phyloP scores from a whole-genome alignment of 2,888 invertebrate genomes.

The Campaea margaritaria region DNA sequence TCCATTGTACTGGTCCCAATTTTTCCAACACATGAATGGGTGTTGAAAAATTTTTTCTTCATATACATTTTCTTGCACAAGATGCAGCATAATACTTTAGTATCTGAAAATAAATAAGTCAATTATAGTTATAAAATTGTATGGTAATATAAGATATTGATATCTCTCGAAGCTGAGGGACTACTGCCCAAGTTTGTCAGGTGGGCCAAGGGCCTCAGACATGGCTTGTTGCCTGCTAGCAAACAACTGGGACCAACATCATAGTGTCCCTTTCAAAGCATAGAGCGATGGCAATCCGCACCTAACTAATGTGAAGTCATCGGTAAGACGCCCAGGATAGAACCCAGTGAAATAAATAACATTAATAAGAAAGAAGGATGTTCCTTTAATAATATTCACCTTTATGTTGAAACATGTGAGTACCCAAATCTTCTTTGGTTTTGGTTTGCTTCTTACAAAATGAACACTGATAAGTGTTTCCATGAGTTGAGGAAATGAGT shows the following conservation, averaged over 20 bases:
- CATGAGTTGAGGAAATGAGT: constrained; percentile 58
- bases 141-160: neutral
- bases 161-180: too few relatives aligned
- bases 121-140: neutral
- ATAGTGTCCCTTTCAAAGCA: too few relatives aligned
- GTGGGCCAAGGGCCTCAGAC: too few relatives aligned
- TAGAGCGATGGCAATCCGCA: too few relatives aligned
- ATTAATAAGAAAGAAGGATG: neutral
- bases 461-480: constrained; percentile 60
- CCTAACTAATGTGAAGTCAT: too few relatives aligned
- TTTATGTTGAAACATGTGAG: constrained; percentile 66
- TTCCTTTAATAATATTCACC: too few relatives aligned
- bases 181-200: too few relatives aligned
- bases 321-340: too few relatives aligned
- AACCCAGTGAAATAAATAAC: neutral
- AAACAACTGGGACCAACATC: too few relatives aligned
- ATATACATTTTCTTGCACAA: constrained; percentile 73
- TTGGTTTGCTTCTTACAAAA: constrained; percentile 66
- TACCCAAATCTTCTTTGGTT: constrained; percentile 66
- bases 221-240: too few relatives aligned
- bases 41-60: constrained; percentile 60
- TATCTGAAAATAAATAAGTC: constrained; percentile 57
- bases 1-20: constrained; percentile 25
- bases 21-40: constrained; percentile 58
- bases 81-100: constrained; percentile 62